Base-by-base conservation (phyloP, 2,888 invertebrate species). In the Drosophila borborema region DNA sequence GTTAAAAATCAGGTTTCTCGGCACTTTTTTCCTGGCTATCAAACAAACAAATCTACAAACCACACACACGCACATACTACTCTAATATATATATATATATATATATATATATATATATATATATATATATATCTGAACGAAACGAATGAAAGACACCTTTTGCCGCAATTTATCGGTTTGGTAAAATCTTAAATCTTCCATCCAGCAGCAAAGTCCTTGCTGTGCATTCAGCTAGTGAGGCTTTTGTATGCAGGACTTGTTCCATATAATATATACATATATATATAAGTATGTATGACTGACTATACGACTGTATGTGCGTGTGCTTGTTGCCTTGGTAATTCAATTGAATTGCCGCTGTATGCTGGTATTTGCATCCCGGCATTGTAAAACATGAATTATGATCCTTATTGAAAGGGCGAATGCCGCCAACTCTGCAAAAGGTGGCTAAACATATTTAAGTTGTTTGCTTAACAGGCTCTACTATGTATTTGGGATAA, bases 1-100 rank as follows among this genome's bases (percentile, higher is more conserved):
- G 86, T 88, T 86, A 88, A 86, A 86, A 86, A 86, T 86, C 86
- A 88, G 80, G 83, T 88, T 88, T 85, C 80, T 74, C 77, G 73
- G 70, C 82, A 74, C 66, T 72, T 81, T 74, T 49, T 41, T 60
- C 40, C 40, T 64, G 76, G 73, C 78, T 85, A 86, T 87, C 87
- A 71, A 73, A 74, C 78, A 80, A 80, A 86, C 76, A 79, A 76
- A 78, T 79, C 79, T 64, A 68, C 66, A 66, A 28, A 48, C 56
- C 60, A 56, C 68, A 49, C 45, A 63, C 66, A 49, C 40, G 34
- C 16, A 59, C n/a, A 49, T 18, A 48, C 53, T 46, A 34, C 18
- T 34, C 34, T 1, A 34, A 49, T 64, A 48, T 58, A 58, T n/a
- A n/a, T n/a, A n/a, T n/a, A n/a, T n/a, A n/a, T n/a, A n/a, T n/a